Evolutionary conservation across 2,113 vertebrate genomes (phyloP).

Genomic region (Capreolus pygargus): DNA sequence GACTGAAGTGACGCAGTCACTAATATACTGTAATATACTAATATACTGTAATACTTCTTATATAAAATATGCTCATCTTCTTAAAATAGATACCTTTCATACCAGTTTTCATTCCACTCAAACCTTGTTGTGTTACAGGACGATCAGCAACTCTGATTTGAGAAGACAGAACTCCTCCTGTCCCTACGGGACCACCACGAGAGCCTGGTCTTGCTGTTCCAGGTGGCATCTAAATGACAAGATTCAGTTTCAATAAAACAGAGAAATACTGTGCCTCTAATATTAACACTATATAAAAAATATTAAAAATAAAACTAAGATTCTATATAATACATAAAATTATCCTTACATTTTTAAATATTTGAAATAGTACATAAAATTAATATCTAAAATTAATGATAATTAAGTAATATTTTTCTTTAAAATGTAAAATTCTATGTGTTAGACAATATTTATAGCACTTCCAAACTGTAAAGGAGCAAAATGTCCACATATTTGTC

Average conservation of each 20-base stretch:
- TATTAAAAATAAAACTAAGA: background rate
- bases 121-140: constrained; percentile 96
- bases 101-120: constrained; percentile 97
- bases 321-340: constrained; percentile 7
- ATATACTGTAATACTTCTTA: background rate
- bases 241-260: constrained; percentile 9
- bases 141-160: constrained; percentile 95
- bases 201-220: constrained; percentile 87
- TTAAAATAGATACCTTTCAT: constrained; percentile 87
- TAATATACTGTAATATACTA: background rate
- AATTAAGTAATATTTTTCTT: background rate
- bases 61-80: background rate
- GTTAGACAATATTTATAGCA: background rate
- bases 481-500: background rate
- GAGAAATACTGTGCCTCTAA: background rate
- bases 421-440: background rate
- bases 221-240: constrained; percentile 86
- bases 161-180: constrained; percentile 88
- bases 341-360: background rate
- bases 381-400: background rate
- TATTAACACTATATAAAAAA: background rate
- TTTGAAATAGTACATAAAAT: background rate
- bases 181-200: constrained; percentile 79
- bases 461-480: background rate
- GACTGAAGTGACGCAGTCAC: background rate